A percentile compares a stretch with the other conserved stretches of the same genome.
These are phyloP conservation scores for Hyles lineata DNA, from an alignment of 2,888 invertebrate species.

Conservation along the genomic window DNA sequence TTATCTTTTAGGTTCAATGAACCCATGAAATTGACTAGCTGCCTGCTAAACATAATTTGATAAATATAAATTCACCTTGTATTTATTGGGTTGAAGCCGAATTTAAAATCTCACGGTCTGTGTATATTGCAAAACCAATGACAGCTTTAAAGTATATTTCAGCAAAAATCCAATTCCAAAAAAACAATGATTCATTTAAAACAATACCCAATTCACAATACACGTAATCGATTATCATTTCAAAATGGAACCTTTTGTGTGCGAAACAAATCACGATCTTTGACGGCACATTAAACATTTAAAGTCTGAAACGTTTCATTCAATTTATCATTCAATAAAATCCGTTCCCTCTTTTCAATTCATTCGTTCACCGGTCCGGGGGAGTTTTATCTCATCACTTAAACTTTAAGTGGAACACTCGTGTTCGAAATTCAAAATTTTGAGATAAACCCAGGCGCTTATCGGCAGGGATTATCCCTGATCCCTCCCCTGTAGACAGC, in stretches of 20 bases:
- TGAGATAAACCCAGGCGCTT: conserved; percentile 30
- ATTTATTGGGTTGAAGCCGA: too few relatives aligned
- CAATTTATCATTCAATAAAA: conserved; percentile 32
- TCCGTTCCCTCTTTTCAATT: conserved; percentile 31
- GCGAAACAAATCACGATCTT: conserved; percentile 19
- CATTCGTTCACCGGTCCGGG: conserved; percentile 28
- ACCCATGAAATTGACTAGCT: too few relatives aligned
- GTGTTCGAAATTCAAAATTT: conserved; percentile 34
- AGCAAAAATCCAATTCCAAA: too few relatives aligned
- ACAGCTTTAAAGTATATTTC: too few relatives aligned
- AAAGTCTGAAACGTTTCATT: conserved; percentile 30
- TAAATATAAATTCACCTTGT: too few relatives aligned
- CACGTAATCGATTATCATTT: conserved; percentile 26
- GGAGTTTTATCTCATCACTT: conserved; percentile 32
- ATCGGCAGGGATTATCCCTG: conserved; percentile 29
- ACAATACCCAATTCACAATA: background rate
- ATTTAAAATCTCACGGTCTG: too few relatives aligned
- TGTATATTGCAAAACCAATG: too few relatives aligned
- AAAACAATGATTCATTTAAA: background rate
- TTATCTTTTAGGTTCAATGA: too few relatives aligned
- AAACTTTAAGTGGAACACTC: conserved; percentile 38
- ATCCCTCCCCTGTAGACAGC: conserved; percentile 31
- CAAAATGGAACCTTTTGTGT: conserved; percentile 38
- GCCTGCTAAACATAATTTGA: too few relatives aligned
- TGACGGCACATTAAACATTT: conserved; percentile 28